Conservation (phyloP, 2,888 invertebrate species). For the Macaria notata region DNA sequence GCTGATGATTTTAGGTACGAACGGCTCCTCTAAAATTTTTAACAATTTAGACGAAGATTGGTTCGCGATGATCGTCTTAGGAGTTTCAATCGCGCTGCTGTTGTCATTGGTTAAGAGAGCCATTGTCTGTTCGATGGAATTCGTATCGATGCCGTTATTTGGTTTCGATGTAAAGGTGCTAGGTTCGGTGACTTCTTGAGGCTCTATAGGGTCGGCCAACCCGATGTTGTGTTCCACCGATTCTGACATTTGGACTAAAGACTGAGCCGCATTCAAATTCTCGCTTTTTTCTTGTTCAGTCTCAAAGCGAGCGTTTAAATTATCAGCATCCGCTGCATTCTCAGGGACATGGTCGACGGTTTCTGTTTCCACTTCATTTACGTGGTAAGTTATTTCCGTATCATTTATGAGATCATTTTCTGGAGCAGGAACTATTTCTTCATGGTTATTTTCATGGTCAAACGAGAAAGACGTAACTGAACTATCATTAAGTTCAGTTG, state of each 20-base stretch:
- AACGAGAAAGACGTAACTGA: conserved; percentile 29
- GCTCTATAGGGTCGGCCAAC: conserved; percentile 48
- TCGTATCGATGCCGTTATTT: conserved; percentile 49
- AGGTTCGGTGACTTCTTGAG: conserved; percentile 38
- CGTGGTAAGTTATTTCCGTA: conserved; percentile 13
- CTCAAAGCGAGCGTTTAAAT: conserved; percentile 58
- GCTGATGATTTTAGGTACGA: conserved; percentile 52
- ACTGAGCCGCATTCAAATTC: conserved; percentile 76
- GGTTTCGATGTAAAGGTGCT: conserved; percentile 37
- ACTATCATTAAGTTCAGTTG: conserved; percentile 42
- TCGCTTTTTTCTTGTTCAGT: conserved; percentile 74
- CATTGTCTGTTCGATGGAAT: conserved; percentile 51
- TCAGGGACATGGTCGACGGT: conserved; percentile 9
- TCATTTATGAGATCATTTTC: conserved; percentile 28
- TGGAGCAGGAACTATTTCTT: conserved; percentile 37
- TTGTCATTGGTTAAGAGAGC: conserved; percentile 50
- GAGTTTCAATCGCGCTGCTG: conserved; percentile 42
- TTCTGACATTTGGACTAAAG: conserved; percentile 77
- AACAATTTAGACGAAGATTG: conserved; percentile 79
- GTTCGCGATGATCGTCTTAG: conserved; percentile 55
- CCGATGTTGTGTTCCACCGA: conserved; percentile 66
- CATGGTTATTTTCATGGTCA: conserved; percentile 31
- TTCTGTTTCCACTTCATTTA: conserved; percentile 11
- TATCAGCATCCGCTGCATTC: conserved; percentile 45
- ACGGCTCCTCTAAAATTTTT: conserved; percentile 80